Conservation (phyloP, 1,140 invertebrate species). For the Meloidogyne hapla region DNA sequence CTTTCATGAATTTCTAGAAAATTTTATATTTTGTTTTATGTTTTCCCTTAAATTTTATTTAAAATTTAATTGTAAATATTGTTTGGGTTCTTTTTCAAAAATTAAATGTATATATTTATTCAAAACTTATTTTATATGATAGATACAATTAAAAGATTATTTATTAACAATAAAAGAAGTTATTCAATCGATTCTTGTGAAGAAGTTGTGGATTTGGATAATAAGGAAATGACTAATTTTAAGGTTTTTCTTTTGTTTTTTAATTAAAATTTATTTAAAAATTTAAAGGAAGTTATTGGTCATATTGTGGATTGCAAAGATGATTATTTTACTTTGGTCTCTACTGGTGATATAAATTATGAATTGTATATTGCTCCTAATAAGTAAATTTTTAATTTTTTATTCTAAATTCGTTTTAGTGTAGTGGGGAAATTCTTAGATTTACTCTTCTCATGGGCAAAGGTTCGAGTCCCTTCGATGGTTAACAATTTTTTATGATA, state of each 20-base stretch:
- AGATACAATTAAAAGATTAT: neutral
- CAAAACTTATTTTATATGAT: neutral
- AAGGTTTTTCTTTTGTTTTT: neutral
- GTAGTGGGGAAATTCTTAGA: neutral
- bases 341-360: neutral
- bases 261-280: neutral
- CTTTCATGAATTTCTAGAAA: too few species aligned
- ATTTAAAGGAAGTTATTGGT: neutral
- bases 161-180: neutral
- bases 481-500: too few species aligned
- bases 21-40: too few species aligned
- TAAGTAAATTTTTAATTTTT: neutral
- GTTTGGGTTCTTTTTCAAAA: too few species aligned
- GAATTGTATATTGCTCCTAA: neutral
- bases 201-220: neutral
- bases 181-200: neutral
- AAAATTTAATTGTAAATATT: too few species aligned
- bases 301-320: neutral
- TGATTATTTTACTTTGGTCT: neutral
- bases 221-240: neutral
- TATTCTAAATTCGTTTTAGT: neutral
- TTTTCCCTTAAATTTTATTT: too few species aligned
- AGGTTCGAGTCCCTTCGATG: too few species aligned
- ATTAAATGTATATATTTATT: too few species aligned
- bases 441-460: too few species aligned